Conservation (phyloP, 2,113 vertebrate species). For the Brienomyrus longianalis region DNA sequence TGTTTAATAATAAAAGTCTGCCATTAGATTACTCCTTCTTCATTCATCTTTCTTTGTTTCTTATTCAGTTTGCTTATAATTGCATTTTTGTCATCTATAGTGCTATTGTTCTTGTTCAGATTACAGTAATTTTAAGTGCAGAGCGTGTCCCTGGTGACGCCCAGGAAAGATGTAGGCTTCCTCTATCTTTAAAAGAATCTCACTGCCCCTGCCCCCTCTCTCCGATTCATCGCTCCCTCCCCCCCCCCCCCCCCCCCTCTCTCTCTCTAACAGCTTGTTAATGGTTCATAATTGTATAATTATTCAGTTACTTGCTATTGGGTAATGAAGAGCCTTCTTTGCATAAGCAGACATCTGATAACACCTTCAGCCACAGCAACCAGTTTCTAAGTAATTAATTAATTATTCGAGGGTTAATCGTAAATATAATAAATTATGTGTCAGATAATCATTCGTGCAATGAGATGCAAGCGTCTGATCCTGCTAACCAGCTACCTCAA, state of each 20-base stretch:
- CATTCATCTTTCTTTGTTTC: neutral
- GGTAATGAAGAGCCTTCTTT: neutral
- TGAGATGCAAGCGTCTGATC: neutral
- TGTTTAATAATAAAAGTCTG: neutral
- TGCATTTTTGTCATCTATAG: neutral
- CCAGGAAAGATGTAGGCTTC: conserved; percentile 24
- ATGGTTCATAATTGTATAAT: neutral
- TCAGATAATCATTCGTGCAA: neutral
- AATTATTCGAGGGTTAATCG: neutral
- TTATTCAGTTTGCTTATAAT: neutral
- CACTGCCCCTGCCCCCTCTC: conserved; percentile 16
- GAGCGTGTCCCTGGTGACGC: conserved; percentile 26
- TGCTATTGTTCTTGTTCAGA: conserved; percentile 1
- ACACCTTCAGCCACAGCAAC: neutral
- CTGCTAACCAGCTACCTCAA: neutral
- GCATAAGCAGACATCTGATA: neutral
- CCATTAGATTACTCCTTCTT: neutral
- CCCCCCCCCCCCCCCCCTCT: too few relatives aligned
- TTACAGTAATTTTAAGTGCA: conserved; percentile 23
- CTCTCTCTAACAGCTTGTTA: neutral
- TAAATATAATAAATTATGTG: neutral
- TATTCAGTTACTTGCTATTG: neutral
- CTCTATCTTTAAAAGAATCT: conserved; percentile 13
- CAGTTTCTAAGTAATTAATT: neutral
- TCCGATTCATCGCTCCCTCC: neutral